Base-by-base conservation (phyloP, 2,113 vertebrate species). In the Diphyllodes magnificus region DNA sequence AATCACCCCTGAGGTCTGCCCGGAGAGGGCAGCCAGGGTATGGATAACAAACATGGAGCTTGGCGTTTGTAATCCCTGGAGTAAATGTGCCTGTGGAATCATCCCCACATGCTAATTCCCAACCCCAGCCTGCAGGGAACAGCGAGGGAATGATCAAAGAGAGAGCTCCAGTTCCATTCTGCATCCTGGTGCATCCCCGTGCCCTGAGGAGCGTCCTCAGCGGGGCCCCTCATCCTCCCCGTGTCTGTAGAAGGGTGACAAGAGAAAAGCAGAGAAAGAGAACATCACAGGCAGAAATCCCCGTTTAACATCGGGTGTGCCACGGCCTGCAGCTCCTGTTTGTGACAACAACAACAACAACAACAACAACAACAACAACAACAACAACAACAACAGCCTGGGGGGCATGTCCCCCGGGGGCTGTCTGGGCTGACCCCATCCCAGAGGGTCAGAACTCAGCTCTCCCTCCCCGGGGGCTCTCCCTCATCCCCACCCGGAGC, bases 321-420 rank as follows among this genome's bases (percentile, higher is more conserved):
- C 16, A 3, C 17, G 37, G 66, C 76, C 75, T 13, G 16, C 18
- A 14, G 57, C 1, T 9, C 68, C 28, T 14, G 12, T 2, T 5
- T 19, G 45, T 18, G 42, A 33, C n/a, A 50, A 7, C 4, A 20
- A 7, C 1, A 1, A 8, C 44, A n/a, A 37, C 37, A 37, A 37
- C 37, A 37, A 37, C 37, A 37, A 37, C 37, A 37, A 33, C n/a
- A 54, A 7, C 3, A 20, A 7, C 1, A 1, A 8, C 44, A n/a
- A 37, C 37, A 37, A 33, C n/a, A 54, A 7, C 3, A 20, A 7
- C 1, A 1, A 8, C 44, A n/a, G 19, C 49, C 23, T 8, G 24
- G 37, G 15, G 13, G 40, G 13, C 24, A 13, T 0, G 25, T 10
- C 50, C 49, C 16, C 0, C 0, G 2, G 45, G 28, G 49, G 53